A percentile compares a stretch with the other conserved stretches of the same genome.
phyloP scores from a whole-genome alignment of 1,140 invertebrate genomes.

The Conopomorpha cramerella region DNA sequence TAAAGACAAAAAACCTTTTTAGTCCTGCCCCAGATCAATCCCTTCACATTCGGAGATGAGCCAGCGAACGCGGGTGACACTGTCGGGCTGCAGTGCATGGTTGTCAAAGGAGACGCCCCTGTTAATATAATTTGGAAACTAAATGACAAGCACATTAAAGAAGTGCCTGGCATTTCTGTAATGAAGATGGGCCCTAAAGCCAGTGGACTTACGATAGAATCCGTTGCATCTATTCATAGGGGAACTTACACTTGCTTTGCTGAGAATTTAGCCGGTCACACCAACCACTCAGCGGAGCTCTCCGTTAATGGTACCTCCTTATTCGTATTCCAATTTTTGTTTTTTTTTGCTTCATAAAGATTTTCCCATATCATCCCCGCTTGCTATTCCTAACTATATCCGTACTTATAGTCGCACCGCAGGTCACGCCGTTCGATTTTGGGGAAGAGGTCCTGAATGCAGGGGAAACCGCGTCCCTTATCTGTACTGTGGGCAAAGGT shows the following conservation, averaged over 20 bases:
- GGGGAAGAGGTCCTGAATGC: slow-evolving; percentile 70
- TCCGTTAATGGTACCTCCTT: slow-evolving; percentile 64
- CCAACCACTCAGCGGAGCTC: slow-evolving; percentile 62
- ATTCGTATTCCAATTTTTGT: not conserved
- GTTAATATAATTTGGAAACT: slow-evolving; percentile 55
- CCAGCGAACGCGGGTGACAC: slow-evolving; percentile 63
- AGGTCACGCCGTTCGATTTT: slow-evolving; percentile 71
- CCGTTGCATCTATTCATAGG: slow-evolving; percentile 67
- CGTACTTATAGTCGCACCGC: slow-evolving; percentile 66
- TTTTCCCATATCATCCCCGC: too few species aligned
- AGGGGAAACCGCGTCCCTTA: slow-evolving; percentile 73
- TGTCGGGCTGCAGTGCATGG: slow-evolving; percentile 57
- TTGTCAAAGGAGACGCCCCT: slow-evolving; percentile 62
- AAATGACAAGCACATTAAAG: slow-evolving; percentile 27
- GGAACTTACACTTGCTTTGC: slow-evolving; percentile 75
- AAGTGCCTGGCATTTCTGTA: slow-evolving; percentile 21
- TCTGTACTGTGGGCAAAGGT: slow-evolving; percentile 74
- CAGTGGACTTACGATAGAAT: slow-evolving; percentile 71
- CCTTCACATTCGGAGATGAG: slow-evolving; percentile 62
- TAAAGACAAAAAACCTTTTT: not conserved
- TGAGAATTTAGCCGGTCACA: slow-evolving; percentile 63
- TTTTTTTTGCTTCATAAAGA: not conserved
- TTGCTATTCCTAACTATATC: too few species aligned
- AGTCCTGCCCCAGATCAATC: slow-evolving; percentile 53
- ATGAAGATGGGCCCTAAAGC: slow-evolving; percentile 69